phyloP scores from a whole-genome alignment of 2,113 vertebrate species.

The Argyrosomus japonicus region DNA sequence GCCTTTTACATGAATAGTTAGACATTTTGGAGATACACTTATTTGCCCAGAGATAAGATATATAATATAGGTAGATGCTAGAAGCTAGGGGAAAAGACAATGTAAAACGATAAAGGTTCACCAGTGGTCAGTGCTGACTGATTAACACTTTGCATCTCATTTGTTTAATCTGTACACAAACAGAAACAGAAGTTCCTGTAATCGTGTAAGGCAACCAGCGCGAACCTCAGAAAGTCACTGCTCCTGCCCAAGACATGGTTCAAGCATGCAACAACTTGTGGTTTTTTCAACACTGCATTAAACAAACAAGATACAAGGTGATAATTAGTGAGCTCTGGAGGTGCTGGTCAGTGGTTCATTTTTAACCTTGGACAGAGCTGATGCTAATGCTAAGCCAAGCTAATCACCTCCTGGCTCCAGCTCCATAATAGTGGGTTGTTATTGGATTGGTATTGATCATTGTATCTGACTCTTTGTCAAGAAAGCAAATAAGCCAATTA shows the following conservation, averaged over 20 bases:
- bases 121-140: neutral
- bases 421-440: neutral
- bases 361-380: neutral
- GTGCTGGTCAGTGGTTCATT: neutral
- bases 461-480: neutral
- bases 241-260: neutral
- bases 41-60: neutral
- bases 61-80: neutral
- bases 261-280: neutral
- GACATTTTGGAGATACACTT: neutral
- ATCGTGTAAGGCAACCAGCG: conserved; percentile 5
- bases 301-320: neutral
- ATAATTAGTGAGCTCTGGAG: neutral
- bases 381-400: neutral
- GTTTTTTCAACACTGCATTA: neutral
- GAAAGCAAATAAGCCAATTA: too few relatives aligned
- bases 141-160: neutral
- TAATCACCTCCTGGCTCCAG: neutral
- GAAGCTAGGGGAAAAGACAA: neutral
- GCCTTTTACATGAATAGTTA: neutral
- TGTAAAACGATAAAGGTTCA: neutral
- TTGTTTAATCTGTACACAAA: neutral
- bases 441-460: neutral
- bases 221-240: neutral
- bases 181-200: neutral